These are phyloP conservation scores for Darwinula stevensoni DNA, from an alignment of 2,888 invertebrate genomes.

Conservation along the genomic window DNA sequence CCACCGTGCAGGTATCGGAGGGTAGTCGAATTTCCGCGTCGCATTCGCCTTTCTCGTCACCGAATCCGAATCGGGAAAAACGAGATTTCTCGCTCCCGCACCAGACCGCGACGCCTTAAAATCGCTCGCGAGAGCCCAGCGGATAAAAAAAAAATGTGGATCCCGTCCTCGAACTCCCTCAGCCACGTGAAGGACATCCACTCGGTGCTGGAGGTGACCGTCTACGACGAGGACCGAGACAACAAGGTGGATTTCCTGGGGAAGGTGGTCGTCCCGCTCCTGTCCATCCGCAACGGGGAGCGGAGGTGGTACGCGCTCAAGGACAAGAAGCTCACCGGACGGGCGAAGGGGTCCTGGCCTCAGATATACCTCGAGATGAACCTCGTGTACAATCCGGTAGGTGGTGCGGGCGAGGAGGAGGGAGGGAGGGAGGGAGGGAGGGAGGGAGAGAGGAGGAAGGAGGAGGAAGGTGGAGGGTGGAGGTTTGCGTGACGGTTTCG, in stretches of 20 bases:
- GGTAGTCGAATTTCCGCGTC: too few relatives aligned
- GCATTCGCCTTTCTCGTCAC: too few relatives aligned
- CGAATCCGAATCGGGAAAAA: too few relatives aligned
- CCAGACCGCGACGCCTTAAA: too few relatives aligned
- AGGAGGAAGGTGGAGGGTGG: background rate
- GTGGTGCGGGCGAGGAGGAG: background rate
- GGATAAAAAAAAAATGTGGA: too few relatives aligned
- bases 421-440: too few relatives aligned
- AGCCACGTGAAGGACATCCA: conserved; percentile 43
- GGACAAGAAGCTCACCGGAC: conserved; percentile 61
- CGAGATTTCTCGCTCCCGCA: too few relatives aligned
- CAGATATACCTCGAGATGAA: conserved; percentile 73
- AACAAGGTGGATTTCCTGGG: conserved; percentile 95
- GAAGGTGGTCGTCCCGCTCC: conserved; percentile 55
- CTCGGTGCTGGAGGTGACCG: conserved; percentile 70
- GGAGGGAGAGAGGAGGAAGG: too few relatives aligned
- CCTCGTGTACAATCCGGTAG: conserved; percentile 65
- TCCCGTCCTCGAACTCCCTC: too few relatives aligned
- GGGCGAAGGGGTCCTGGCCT: conserved; percentile 72
- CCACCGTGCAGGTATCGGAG: too few relatives aligned
- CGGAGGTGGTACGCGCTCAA: conserved; percentile 87
- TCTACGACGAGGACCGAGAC: conserved; percentile 90
- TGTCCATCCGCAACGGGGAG: conserved; percentile 59
- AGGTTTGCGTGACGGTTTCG: background rate
- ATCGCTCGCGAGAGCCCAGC: too few relatives aligned